A percentile compares a stretch with the other conserved stretches of the same genome.
Conservation (phyloP, 2,888 invertebrate genomes). For the Cephonodes hylas region DNA sequence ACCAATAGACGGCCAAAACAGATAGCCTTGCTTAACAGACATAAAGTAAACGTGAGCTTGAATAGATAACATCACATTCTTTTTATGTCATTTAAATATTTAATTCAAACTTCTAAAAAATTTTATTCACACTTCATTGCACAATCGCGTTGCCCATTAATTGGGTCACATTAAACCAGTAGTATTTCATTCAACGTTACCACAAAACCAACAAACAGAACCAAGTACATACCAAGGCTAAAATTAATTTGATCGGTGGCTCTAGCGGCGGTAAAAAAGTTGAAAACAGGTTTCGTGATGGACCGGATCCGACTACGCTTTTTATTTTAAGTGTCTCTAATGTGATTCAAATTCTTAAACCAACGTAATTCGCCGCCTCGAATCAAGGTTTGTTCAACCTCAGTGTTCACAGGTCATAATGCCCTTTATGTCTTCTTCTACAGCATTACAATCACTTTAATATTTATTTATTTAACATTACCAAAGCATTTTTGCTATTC, state of each 20-base stretch:
- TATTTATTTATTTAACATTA: too few relatives aligned
- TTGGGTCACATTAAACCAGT: background rate
- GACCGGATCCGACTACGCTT: slow-evolving; percentile 30
- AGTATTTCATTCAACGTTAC: slow-evolving; percentile 4
- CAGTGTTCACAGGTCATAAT: background rate
- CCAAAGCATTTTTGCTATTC: too few relatives aligned
- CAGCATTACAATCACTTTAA: too few relatives aligned
- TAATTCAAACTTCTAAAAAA: too few relatives aligned
- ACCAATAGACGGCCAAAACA: too few relatives aligned
- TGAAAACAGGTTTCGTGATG: slow-evolving; percentile 52
- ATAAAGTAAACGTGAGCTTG: too few relatives aligned
- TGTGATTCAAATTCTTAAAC: slow-evolving; percentile 20
- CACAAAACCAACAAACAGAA: background rate
- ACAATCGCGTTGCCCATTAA: background rate
- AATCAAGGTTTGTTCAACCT: slow-evolving; percentile 10
- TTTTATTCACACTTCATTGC: too few relatives aligned
- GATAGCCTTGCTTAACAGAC: too few relatives aligned
- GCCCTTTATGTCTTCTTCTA: background rate
- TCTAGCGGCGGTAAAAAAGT: slow-evolving; percentile 28
- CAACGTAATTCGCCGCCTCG: slow-evolving; percentile 11
- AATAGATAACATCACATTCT: too few relatives aligned
- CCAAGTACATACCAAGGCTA: slow-evolving; percentile 31
- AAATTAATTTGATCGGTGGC: slow-evolving; percentile 20
- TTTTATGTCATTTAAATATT: background rate
- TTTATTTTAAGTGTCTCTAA: slow-evolving; percentile 23